phyloP scores from a whole-genome alignment of 1,140 invertebrate species.

The Caenorhabditis tropicalis region DNA sequence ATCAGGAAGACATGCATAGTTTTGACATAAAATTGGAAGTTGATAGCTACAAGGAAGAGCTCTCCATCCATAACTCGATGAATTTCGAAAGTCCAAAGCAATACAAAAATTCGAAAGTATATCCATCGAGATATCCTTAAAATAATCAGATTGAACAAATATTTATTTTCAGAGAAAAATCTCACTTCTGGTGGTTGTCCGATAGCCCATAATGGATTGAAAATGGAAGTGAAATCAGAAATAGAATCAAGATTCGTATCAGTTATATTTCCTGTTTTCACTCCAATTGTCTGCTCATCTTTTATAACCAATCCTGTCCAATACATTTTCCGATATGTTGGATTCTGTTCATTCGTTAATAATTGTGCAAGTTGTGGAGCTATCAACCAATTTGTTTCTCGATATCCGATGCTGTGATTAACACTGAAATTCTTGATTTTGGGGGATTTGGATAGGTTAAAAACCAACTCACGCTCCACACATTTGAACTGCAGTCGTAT shows the following conservation, averaged over 20 bases:
- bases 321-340: background rate
- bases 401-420: slow-evolving; percentile 4
- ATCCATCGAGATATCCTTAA: background rate
- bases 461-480: slow-evolving; percentile 5
- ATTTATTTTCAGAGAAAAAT: background rate
- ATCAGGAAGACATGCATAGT: slow-evolving; percentile 11
- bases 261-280: background rate
- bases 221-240: slow-evolving; percentile 3
- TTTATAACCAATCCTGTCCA: slow-evolving; percentile 5
- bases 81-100: background rate
- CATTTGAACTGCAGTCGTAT: slow-evolving; percentile 13
- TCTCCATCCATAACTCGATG: slow-evolving; percentile 5
- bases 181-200: background rate
- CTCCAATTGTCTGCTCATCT: background rate
- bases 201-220: slow-evolving; percentile 12
- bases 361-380: background rate
- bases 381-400: slow-evolving; percentile 24
- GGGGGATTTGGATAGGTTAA: background rate
- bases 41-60: background rate
- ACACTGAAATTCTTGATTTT: background rate
- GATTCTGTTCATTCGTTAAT: background rate
- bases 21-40: slow-evolving; percentile 12
- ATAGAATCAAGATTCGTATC: background rate
- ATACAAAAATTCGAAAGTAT: background rate
- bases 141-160: background rate